Percentiles rank a stretch among this genome's conserved stretches.
Evolutionary conservation across 2,113 vertebrate species (phyloP).

Genomic region (Lipophrys pholis): DNA sequence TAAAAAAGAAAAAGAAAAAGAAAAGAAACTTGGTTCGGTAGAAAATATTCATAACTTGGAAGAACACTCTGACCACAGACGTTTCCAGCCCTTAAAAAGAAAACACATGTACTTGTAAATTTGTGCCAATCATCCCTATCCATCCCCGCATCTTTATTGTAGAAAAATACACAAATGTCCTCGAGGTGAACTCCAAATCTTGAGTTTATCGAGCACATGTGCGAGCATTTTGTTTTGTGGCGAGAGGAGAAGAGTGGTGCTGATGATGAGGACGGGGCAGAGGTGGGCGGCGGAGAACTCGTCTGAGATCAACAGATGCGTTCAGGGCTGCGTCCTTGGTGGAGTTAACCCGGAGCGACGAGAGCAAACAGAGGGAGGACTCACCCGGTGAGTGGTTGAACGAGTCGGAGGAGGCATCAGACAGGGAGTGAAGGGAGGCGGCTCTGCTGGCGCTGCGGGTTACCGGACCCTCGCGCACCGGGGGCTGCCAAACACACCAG

Average conservation of each 20-base stretch:
- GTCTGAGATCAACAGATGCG: slow-evolving; percentile 2
- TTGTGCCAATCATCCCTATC: no score
- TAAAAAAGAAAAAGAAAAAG: neutral
- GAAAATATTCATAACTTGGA: neutral
- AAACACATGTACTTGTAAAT: no score
- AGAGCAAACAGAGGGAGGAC: slow-evolving; percentile 9
- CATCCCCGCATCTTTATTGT: neutral
- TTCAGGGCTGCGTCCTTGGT: slow-evolving; percentile 10
- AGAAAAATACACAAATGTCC: neutral
- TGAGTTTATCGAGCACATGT: neutral
- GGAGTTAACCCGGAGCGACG: slow-evolving; percentile 7
- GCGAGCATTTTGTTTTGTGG: neutral
- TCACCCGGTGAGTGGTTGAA: slow-evolving; percentile 89
- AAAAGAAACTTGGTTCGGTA: neutral
- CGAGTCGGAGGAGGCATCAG: slow-evolving; percentile 86
- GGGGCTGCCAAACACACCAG: slow-evolving; percentile 85
- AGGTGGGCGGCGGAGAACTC: neutral
- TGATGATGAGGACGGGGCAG: no score
- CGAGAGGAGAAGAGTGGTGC: no score
- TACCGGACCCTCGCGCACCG: slow-evolving; percentile 77
- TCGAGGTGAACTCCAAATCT: neutral
- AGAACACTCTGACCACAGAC: neutral
- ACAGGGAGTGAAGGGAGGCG: slow-evolving; percentile 83
- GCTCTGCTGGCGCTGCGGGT: slow-evolving; percentile 76
- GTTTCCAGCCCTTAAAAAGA: neutral